Base-by-base conservation (phyloP, 2,797 vertebrate genomes). In the Petrocephalus sullivani region DNA sequence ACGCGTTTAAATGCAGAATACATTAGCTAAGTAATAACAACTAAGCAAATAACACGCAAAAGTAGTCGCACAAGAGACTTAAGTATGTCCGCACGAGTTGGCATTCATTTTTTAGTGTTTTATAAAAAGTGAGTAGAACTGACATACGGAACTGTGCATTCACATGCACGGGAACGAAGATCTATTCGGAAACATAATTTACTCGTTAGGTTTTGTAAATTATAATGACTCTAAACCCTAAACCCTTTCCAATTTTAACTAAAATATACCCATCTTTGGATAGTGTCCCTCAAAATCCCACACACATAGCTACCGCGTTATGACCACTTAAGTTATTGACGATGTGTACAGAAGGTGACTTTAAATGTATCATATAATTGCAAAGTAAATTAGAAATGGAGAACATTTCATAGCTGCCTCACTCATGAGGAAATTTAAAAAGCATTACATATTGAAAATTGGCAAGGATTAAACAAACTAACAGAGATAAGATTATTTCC, bases 1-100 rank as follows among this genome's bases (percentile, higher is more conserved):
- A 64, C 95, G 95, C 96, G 96, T 96, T 96, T 95, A 96, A 96
- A 82, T 81, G 71, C 49, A n/a, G 67, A 86, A 78, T 87, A 87
- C 57, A 82, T 16, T 7, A 61, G 75, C 21, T 84, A 89, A 89
- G 57, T 81, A n/a, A 82, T 46, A 83, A 82, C 71, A 83, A 81
- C 67, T 87, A 82, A 67, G 61, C 57, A 87, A 87, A 89, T 86
- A 86, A 49, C 85, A 61, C 14, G 14, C 56, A 86, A 46, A 86
- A n/a, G 54, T 60, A 51, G 19, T 56, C 37, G 61, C n/a, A 84
- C 7, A 53, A n/a, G 9, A 28, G 75, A 37, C 71, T 10, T 9
- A 2, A 78, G 33, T 41, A 41, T 41, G 23, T 6, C 7, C 2
- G 12, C 37, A 58, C 28, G 84, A 58, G 56, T 57, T 58, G 19